Evolutionary conservation across 2,888 invertebrate species (phyloP).

Genomic region (Prosopocoilus inquinatus): DNA sequence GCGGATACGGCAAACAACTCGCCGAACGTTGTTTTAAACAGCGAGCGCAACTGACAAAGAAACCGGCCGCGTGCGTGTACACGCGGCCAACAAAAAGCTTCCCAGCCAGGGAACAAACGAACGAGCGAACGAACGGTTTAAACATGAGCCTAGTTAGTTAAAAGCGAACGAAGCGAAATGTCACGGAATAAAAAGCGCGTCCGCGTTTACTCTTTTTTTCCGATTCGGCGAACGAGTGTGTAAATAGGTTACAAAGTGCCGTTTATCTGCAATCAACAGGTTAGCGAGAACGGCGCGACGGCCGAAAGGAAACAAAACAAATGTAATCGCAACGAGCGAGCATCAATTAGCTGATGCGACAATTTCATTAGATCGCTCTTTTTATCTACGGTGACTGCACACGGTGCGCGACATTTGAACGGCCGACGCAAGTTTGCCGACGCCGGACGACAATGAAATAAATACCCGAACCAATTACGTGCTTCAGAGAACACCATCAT

Average conservation of each 20-base stretch:
- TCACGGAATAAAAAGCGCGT: constrained; percentile 18
- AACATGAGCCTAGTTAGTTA: constrained; percentile 3
- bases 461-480: too few relatives aligned
- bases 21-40: too few relatives aligned
- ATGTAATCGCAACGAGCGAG: constrained; percentile 27
- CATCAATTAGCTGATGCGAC: constrained; percentile 30
- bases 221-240: constrained; percentile 20
- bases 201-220: constrained; percentile 15
- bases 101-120: too few relatives aligned
- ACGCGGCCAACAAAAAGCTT: background rate
- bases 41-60: background rate
- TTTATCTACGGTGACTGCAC: constrained; percentile 15
- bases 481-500: too few relatives aligned
- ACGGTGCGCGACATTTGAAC: background rate
- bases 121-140: too few relatives aligned
- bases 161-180: constrained; percentile 17
- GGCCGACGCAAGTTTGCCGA: background rate
- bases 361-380: constrained; percentile 26
- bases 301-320: constrained; percentile 29
- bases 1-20: too few relatives aligned
- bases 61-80: constrained; percentile 1
- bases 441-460: too few relatives aligned
- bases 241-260: constrained; percentile 30
- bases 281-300: constrained; percentile 20
- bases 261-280: constrained; percentile 34